Conservation (phyloP, 2,888 invertebrate species). For the Tetramorium bicarinatum region DNA sequence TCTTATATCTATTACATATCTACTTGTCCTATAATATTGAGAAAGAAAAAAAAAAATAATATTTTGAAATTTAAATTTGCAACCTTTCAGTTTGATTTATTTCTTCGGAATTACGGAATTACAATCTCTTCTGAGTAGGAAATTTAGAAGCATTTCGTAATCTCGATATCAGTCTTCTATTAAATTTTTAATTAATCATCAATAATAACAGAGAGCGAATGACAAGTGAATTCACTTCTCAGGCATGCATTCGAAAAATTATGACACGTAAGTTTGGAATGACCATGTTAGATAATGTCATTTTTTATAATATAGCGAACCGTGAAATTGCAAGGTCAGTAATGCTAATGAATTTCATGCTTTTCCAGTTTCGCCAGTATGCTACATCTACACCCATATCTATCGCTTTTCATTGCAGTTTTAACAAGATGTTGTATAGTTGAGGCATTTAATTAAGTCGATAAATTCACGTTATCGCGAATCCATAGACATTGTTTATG, state of each 20-base stretch:
- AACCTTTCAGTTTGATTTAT: background rate
- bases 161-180: background rate
- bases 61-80: background rate
- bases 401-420: constrained; percentile 21
- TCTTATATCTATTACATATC: background rate
- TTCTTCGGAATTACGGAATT: background rate
- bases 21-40: background rate
- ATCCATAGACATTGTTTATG: background rate
- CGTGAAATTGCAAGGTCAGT: background rate
- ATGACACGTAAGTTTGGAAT: background rate
- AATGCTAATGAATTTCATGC: constrained; percentile 16
- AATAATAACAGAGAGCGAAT: background rate
- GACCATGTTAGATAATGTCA: background rate
- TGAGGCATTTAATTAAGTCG: background rate
- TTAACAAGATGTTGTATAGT: background rate
- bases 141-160: background rate
- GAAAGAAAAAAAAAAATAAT: background rate
- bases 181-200: background rate
- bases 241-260: background rate
- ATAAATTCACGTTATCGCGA: background rate
- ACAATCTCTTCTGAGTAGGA: background rate
- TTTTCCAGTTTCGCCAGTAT: background rate
- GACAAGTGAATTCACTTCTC: background rate
- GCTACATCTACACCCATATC: constrained; percentile 19
- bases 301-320: background rate